Evolutionary conservation across 2,797 vertebrate species (phyloP).

Genomic region (Toxotes lorentzi): DNA sequence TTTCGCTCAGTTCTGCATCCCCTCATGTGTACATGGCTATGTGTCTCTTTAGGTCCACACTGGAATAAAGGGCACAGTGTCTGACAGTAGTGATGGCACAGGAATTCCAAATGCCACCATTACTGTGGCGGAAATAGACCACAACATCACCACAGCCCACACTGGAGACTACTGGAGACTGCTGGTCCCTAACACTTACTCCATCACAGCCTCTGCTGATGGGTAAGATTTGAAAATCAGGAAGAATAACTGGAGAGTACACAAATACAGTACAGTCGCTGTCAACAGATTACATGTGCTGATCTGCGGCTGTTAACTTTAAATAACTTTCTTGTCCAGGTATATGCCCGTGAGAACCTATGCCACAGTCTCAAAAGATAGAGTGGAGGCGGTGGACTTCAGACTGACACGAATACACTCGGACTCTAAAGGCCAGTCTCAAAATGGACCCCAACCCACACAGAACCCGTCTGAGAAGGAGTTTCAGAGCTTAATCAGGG

Average conservation of each 20-base stretch:
- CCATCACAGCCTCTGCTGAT: slow-evolving; percentile 90
- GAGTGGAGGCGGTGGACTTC: slow-evolving; percentile 91
- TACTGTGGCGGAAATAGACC: slow-evolving; percentile 88
- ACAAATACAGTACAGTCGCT: not conserved
- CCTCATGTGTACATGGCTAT: slow-evolving; percentile 1
- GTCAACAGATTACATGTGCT: not conserved
- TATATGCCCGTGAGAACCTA: slow-evolving; percentile 88
- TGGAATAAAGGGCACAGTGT: slow-evolving; percentile 92
- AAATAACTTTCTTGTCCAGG: slow-evolving; percentile 74
- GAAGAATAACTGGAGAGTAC: not conserved
- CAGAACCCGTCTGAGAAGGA: slow-evolving; percentile 87
- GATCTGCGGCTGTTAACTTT: slow-evolving; percentile 6
- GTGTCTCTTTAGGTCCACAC: slow-evolving; percentile 88
- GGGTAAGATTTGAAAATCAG: slow-evolving; percentile 85
- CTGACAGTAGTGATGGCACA: slow-evolving; percentile 88
- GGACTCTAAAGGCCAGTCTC: slow-evolving; percentile 76
- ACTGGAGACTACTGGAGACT: slow-evolving; percentile 98
- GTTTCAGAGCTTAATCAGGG: slow-evolving; percentile 92
- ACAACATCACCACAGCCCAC: slow-evolving; percentile 88
- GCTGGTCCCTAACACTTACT: slow-evolving; percentile 90
- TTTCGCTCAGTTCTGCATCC: not conserved
- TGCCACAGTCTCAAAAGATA: slow-evolving; percentile 86
- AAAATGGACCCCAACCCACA: slow-evolving; percentile 64
- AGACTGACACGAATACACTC: slow-evolving; percentile 82
- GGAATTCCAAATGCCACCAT: slow-evolving; percentile 96